Percentiles rank a stretch among this genome's conserved stretches.
Conservation (phyloP, 2,113 vertebrate genomes). For the Willisornis vidua region DNA sequence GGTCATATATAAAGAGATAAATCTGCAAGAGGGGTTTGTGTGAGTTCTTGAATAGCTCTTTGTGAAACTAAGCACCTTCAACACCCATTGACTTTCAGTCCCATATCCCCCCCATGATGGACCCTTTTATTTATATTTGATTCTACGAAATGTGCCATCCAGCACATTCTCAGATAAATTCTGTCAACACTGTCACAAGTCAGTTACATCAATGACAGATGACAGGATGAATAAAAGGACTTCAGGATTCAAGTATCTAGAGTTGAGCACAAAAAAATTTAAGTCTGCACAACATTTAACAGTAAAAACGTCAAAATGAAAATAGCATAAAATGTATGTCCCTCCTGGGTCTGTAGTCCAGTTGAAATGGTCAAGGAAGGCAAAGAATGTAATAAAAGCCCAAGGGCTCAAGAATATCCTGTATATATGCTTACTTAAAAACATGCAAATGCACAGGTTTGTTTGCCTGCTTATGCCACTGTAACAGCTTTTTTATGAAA, state of each 20-base stretch:
- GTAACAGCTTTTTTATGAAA: slow-evolving; percentile 11
- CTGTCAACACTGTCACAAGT: slow-evolving; percentile 29
- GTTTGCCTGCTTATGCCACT: neutral
- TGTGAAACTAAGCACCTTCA: slow-evolving; percentile 29
- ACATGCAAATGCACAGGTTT: neutral
- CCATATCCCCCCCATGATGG: neutral
- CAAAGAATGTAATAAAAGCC: neutral
- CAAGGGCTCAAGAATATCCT: slow-evolving; percentile 1
- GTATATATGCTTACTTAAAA: neutral
- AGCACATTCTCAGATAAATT: slow-evolving; percentile 38
- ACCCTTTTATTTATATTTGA: slow-evolving; percentile 43
- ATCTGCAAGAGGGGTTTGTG: slow-evolving; percentile 14
- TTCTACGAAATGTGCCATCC: slow-evolving; percentile 23
- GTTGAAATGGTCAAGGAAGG: neutral
- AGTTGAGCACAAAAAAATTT: neutral
- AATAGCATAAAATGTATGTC: neutral
- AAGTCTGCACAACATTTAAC: neutral
- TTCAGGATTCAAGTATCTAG: neutral
- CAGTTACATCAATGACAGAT: slow-evolving; percentile 33
- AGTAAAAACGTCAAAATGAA: slow-evolving; percentile 2
- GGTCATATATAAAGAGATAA: slow-evolving; percentile 25
- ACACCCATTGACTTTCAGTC: neutral
- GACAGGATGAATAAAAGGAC: slow-evolving; percentile 33
- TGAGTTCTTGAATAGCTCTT: slow-evolving; percentile 6
- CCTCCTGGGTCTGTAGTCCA: neutral